Conservation (phyloP, 2,888 invertebrate genomes). For the Chydorus sphaericus region DNA sequence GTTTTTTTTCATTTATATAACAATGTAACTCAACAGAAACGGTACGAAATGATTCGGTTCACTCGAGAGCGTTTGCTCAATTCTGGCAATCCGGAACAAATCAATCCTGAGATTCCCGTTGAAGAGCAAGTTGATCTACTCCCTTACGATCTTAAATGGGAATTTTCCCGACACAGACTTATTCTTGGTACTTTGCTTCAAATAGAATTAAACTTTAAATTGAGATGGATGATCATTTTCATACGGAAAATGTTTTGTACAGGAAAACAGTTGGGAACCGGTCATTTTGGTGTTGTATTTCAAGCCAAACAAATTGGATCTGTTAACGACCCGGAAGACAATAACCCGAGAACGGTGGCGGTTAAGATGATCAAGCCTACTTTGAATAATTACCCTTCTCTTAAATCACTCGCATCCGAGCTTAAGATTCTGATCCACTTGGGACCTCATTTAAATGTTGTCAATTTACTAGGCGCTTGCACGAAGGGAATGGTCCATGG, state of each 20-base stretch:
- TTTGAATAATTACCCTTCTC: conserved; percentile 69
- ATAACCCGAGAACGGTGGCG: conserved; percentile 57
- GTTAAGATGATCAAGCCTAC: conserved; percentile 90
- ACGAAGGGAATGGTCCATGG: conserved; percentile 80
- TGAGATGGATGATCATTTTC: too few species aligned
- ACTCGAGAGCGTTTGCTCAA: too few species aligned
- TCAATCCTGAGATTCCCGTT: conserved; percentile 76
- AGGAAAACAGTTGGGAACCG: conserved; percentile 81
- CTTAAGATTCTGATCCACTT: conserved; percentile 91
- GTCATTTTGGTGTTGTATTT: conserved; percentile 88
- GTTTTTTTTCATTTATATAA: too few species aligned
- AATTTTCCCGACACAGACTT: conserved; percentile 34
- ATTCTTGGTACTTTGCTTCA: background rate
- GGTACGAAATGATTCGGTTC: too few species aligned
- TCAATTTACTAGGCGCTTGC: conserved; percentile 85
- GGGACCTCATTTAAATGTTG: conserved; percentile 86
- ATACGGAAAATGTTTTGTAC: conserved; percentile 15
- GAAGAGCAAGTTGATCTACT: conserved; percentile 88
- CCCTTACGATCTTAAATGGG: conserved; percentile 74
- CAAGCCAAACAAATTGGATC: conserved; percentile 50
- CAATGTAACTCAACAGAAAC: too few species aligned
- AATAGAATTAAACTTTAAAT: background rate
- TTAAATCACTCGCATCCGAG: conserved; percentile 78
- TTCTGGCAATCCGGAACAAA: conserved; percentile 56
- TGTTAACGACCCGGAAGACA: conserved; percentile 53